Evolutionary conservation across 2,797 vertebrate species (phyloP).

Genomic region (Taenioides sp.): DNA sequence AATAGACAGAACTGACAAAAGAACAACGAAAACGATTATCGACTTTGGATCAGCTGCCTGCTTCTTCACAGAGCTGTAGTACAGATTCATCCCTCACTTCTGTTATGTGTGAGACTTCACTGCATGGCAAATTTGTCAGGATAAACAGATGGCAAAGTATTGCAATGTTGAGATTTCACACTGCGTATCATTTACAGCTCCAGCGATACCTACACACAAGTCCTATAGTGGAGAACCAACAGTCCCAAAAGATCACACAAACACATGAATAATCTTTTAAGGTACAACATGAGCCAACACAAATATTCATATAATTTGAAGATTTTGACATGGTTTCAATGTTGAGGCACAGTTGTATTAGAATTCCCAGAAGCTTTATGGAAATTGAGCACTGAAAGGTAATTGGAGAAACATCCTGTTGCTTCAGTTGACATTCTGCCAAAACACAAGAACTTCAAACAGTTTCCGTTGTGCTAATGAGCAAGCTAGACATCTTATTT

Average conservation of each 20-base stretch:
- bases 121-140: conserved; percentile 39
- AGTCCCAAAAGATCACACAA: conserved; percentile 17
- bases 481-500: conserved; percentile 63
- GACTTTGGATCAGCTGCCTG: background rate
- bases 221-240: conserved; percentile 35
- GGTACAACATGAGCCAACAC: conserved; percentile 23
- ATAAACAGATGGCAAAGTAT: conserved; percentile 54
- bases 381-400: conserved; percentile 41
- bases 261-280: conserved; percentile 2
- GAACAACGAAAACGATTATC: background rate
- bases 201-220: conserved; percentile 45
- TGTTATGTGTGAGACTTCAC: conserved; percentile 30
- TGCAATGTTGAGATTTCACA: conserved; percentile 60
- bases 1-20: no score
- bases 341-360: conserved; percentile 20
- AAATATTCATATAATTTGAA: conserved; percentile 30
- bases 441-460: conserved; percentile 67
- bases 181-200: conserved; percentile 67
- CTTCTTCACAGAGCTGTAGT: background rate
- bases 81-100: conserved; percentile 26
- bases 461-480: conserved; percentile 63
- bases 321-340: conserved; percentile 17
- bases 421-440: conserved; percentile 52
- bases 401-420: conserved; percentile 48
- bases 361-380: conserved; percentile 41